Percentiles rank a stretch among this genome's conserved stretches.
phyloP scores from a whole-genome alignment of 2,888 invertebrate genomes.

The Drosophila pseudotakahashii region DNA sequence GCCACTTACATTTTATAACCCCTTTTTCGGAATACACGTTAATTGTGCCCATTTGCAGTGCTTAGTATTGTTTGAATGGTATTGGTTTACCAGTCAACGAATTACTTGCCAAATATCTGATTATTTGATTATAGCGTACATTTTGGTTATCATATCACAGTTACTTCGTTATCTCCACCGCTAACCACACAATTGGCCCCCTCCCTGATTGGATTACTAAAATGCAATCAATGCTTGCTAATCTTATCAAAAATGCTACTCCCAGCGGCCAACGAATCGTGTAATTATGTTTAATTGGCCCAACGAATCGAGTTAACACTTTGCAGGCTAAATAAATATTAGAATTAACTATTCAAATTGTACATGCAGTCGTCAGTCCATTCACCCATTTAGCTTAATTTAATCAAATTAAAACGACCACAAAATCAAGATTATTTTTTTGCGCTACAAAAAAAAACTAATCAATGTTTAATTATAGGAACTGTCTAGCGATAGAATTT shows the following conservation, averaged over 20 bases:
- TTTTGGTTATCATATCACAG: conserved; percentile 7
- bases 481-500: background rate
- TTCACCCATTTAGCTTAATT: conserved; percentile 17
- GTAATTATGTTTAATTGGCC: conserved; percentile 36
- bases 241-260: conserved; percentile 31
- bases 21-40: conserved; percentile 26
- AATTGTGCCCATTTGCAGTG: conserved; percentile 47
- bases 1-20: conserved; percentile 63
- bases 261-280: conserved; percentile 25
- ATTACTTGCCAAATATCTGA: conserved; percentile 7
- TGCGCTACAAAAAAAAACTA: conserved; percentile 14
- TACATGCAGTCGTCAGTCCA: conserved; percentile 16
- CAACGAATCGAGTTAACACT: conserved; percentile 33
- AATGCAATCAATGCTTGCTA: conserved; percentile 21
- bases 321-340: conserved; percentile 22
- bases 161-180: conserved; percentile 1
- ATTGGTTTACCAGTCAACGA: background rate
- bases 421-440: conserved; percentile 24
- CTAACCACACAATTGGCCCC: background rate
- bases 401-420: conserved; percentile 23
- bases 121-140: background rate
- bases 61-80: background rate
- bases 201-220: conserved; percentile 13
- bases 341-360: conserved; percentile 32
- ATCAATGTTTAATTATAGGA: conserved; percentile 37